These are phyloP conservation scores for Neopelma chrysocephalum DNA, from an alignment of 2,797 vertebrate genomes.

Conservation along the genomic window DNA sequence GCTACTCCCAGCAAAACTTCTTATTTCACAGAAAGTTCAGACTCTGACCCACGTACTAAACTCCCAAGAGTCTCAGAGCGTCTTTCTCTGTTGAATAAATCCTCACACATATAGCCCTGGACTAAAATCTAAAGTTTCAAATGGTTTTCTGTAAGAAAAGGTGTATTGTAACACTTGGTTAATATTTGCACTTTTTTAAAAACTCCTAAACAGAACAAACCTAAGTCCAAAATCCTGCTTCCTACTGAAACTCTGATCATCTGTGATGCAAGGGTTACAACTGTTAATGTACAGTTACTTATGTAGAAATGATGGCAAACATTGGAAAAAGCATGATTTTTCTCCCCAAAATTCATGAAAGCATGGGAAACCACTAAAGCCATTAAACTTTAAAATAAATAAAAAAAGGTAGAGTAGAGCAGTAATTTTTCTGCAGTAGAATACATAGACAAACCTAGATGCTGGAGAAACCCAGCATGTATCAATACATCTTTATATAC, in stretches of 20 bases:
- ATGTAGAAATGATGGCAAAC: not conserved
- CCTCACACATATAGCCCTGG: constrained; percentile 23
- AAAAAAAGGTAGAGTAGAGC: not conserved
- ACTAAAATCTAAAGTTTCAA: constrained; percentile 44
- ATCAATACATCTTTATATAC: not conserved
- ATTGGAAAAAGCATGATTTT: not conserved
- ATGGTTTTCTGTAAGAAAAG: constrained; percentile 15
- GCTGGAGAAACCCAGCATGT: not conserved
- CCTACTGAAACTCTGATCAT: not conserved
- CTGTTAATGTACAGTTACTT: not conserved
- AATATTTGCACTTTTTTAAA: constrained; percentile 13
- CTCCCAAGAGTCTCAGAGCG: constrained; percentile 28
- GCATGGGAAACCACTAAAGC: not conserved
- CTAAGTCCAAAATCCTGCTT: not conserved
- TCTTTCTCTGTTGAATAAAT: constrained; percentile 59
- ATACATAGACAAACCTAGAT: not conserved
- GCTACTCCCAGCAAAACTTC: constrained; percentile 47
- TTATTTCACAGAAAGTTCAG: constrained; percentile 56
- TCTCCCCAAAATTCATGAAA: not conserved
- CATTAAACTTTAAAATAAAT: not conserved
- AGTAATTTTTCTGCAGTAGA: not conserved
- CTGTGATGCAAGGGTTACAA: not conserved
- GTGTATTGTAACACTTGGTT: constrained; percentile 5
- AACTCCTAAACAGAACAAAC: not conserved
- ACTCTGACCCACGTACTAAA: constrained; percentile 54